These are phyloP conservation scores for Yponomeuta evonymella DNA, from an alignment of 2,888 invertebrate genomes.

Conservation along the genomic window DNA sequence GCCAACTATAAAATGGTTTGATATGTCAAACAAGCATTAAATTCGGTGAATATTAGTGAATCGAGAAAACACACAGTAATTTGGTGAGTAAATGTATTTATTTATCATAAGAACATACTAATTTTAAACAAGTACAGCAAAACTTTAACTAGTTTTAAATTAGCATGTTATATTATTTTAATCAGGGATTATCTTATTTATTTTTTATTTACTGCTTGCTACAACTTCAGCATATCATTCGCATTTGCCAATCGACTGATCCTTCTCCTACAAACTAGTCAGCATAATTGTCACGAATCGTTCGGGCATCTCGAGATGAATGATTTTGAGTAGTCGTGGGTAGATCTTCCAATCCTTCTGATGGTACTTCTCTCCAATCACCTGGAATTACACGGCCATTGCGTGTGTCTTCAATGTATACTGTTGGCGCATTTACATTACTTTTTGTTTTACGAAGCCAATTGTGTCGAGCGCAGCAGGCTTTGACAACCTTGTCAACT, in stretches of 20 bases:
- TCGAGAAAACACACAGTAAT: slow-evolving; percentile 12
- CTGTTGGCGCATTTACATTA: slow-evolving; percentile 15
- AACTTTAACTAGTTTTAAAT: slow-evolving; percentile 7
- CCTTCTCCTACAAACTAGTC: slow-evolving; percentile 14
- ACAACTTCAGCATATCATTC: slow-evolving; percentile 14
- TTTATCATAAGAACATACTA: neutral
- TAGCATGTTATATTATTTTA: slow-evolving; percentile 4
- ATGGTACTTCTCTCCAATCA: slow-evolving; percentile 15
- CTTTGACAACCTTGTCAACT: slow-evolving; percentile 14
- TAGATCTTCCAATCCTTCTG: slow-evolving; percentile 13
- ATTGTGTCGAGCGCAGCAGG: slow-evolving; percentile 15
- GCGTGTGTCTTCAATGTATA: slow-evolving; percentile 13
- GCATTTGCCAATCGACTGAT: slow-evolving; percentile 14
- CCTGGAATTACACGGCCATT: neutral
- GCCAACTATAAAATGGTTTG: slow-evolving; percentile 13
- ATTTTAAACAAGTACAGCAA: too few relatives aligned
- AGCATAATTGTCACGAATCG: slow-evolving; percentile 11
- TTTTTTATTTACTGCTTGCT: slow-evolving; percentile 4
- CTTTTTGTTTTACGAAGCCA: slow-evolving; percentile 16
- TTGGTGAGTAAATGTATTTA: neutral
- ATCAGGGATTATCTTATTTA: slow-evolving; percentile 2
- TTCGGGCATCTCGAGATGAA: slow-evolving; percentile 14
- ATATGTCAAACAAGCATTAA: slow-evolving; percentile 11
- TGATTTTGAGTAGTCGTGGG: slow-evolving; percentile 13
- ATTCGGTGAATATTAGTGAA: slow-evolving; percentile 14